Evolutionary conservation across 23 tunicate genomes (phyloP).

Genomic region (Halocynthia roretzi): DNA sequence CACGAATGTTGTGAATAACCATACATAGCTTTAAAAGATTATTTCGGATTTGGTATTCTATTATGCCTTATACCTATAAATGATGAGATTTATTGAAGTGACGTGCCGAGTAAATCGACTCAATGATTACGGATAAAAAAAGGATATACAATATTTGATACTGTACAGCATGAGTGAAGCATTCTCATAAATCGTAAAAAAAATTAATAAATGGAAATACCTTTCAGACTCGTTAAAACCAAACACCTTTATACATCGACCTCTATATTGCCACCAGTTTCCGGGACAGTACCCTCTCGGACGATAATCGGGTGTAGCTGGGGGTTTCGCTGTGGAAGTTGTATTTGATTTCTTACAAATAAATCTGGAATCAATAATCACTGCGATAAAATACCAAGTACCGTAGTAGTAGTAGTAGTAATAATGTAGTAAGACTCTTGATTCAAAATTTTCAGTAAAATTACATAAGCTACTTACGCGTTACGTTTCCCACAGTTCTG

Average conservation of each 20-base stretch:
- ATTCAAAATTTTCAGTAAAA: not conserved
- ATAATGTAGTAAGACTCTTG: not conserved
- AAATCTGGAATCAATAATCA: constrained; percentile 20
- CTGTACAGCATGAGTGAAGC: too few relatives aligned
- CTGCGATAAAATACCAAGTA: not conserved
- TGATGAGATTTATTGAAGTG: too few relatives aligned
- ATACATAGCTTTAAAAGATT: too few relatives aligned
- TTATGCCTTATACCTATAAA: too few relatives aligned
- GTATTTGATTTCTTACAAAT: constrained; percentile 62
- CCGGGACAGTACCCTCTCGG: constrained; percentile 79
- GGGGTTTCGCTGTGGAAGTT: constrained; percentile 20
- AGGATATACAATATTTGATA: too few relatives aligned
- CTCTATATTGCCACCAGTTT: constrained; percentile 78
- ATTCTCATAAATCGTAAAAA: not conserved
- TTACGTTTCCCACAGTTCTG: constrained; percentile 53
- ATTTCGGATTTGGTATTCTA: too few relatives aligned
- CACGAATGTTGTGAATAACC: too few relatives aligned
- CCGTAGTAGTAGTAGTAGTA: not conserved
- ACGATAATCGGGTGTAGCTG: constrained; percentile 51
- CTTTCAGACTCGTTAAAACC: constrained; percentile 37
- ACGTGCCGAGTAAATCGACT: too few relatives aligned
- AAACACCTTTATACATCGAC: constrained; percentile 66
- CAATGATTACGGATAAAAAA: too few relatives aligned
- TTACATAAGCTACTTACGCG: constrained; percentile 20
- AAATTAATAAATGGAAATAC: constrained; percentile 4